A percentile compares a stretch with the other conserved stretches of the same genome.
phyloP scores from a whole-genome alignment of 2,113 vertebrate species.

The Tauraco erythrolophus region DNA sequence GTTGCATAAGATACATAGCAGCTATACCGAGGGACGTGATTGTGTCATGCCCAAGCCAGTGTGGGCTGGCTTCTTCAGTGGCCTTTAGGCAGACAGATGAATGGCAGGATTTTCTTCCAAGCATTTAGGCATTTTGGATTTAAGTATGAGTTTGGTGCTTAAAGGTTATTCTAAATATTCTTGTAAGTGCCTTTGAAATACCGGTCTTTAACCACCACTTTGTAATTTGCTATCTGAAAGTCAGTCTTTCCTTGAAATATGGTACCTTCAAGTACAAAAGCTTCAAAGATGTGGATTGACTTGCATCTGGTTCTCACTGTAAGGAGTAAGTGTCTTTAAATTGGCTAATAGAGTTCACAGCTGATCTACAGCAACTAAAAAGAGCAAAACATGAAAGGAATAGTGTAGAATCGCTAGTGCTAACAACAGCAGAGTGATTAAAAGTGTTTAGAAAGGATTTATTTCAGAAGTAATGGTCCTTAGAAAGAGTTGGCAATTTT shows the following conservation, averaged over 20 bases:
- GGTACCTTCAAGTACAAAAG: constrained; percentile 27
- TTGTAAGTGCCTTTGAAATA: constrained; percentile 29
- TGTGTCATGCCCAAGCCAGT: not conserved
- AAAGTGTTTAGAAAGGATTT: constrained; percentile 27
- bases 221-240: constrained; percentile 17
- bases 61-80: not conserved
- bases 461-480: not conserved
- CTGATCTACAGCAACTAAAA: constrained; percentile 5
- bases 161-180: constrained; percentile 19
- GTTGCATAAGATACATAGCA: not conserved
- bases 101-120: not conserved
- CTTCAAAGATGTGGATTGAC: constrained; percentile 25
- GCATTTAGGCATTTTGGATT: not conserved
- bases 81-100: not conserved
- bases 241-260: constrained; percentile 20
- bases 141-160: not conserved
- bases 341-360: constrained; percentile 37
- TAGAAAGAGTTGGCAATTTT: not conserved
- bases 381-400: constrained; percentile 19
- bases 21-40: not conserved
- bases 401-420: not conserved
- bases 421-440: constrained; percentile 26
- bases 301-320: constrained; percentile 20
- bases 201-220: not conserved
- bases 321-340: constrained; percentile 34